A percentile compares a stretch with the other conserved stretches of the same genome.
Evolutionary conservation across 2,888 invertebrate genomes (phyloP).

Genomic region (Leptinotarsa juncta): DNA sequence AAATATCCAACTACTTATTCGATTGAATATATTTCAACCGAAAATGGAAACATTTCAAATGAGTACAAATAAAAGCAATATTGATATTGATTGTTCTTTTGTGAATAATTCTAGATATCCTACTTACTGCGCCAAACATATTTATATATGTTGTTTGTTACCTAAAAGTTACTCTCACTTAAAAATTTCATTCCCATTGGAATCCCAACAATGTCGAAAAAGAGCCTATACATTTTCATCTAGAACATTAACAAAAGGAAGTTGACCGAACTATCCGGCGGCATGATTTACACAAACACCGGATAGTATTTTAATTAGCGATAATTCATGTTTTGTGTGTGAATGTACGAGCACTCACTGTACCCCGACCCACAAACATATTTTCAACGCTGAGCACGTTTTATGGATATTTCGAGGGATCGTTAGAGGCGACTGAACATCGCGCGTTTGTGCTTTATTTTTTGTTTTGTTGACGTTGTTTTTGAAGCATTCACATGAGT

Average conservation of each 20-base stretch:
- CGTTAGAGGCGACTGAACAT: slow-evolving; percentile 13
- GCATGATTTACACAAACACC: slow-evolving; percentile 11
- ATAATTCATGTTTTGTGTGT: slow-evolving; percentile 12
- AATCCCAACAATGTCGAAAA: not conserved
- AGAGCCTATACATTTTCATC: slow-evolving; percentile 16
- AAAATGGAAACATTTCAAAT: no score
- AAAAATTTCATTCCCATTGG: not conserved
- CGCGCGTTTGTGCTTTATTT: slow-evolving; percentile 2
- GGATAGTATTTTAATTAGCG: slow-evolving; percentile 4
- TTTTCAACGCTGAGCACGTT: slow-evolving; percentile 17
- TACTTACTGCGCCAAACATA: slow-evolving; percentile 2
- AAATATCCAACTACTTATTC: no score
- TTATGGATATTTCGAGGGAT: slow-evolving; percentile 11
- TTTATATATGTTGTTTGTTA: not conserved
- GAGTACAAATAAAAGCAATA: no score
- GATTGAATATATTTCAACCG: no score
- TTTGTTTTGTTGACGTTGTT: not conserved
- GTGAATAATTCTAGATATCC: not conserved
- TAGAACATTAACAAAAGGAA: slow-evolving; percentile 9
- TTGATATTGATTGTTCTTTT: not conserved
- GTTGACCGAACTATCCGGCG: not conserved
- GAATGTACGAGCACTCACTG: slow-evolving; percentile 9
- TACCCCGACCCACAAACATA: not conserved
- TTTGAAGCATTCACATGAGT: not conserved
- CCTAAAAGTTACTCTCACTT: no score